Conservation (phyloP, 2,888 invertebrate genomes). For the Gandaritis pyraliata region DNA sequence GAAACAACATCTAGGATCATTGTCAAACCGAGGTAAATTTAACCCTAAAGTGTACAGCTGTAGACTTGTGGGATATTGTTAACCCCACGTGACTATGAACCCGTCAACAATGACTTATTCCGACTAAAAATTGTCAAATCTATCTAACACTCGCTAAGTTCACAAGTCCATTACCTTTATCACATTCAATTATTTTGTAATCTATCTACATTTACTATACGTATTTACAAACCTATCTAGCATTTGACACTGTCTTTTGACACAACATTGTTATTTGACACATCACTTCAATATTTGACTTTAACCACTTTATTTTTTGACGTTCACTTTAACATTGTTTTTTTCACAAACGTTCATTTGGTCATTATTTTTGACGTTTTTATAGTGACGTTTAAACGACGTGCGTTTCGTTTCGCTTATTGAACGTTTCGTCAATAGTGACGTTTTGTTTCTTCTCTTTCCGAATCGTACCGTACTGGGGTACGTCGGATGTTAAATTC, state of each 20-base stretch:
- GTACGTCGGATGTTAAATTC: slow-evolving; percentile 78
- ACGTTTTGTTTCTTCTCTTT: slow-evolving; percentile 82
- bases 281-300: slow-evolving; percentile 23
- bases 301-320: slow-evolving; percentile 5
- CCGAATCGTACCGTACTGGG: slow-evolving; percentile 81
- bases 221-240: slow-evolving; percentile 61
- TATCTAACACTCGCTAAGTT: slow-evolving; percentile 55
- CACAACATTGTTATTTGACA: slow-evolving; percentile 38
- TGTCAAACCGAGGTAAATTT: slow-evolving; percentile 1
- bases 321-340: slow-evolving; percentile 10
- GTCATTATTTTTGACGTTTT: slow-evolving; percentile 32
- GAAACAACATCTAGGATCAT: not conserved
- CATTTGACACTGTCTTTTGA: slow-evolving; percentile 37
- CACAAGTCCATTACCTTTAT: slow-evolving; percentile 57
- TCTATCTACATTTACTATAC: slow-evolving; percentile 77
- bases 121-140: slow-evolving; percentile 47
- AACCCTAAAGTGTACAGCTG: not conserved
- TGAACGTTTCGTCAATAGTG: slow-evolving; percentile 77
- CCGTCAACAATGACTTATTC: slow-evolving; percentile 41
- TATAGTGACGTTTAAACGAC: slow-evolving; percentile 58
- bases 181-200: slow-evolving; percentile 74
- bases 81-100: slow-evolving; percentile 14
- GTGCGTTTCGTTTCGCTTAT: slow-evolving; percentile 76
- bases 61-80: not conserved
- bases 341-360: no score